Base-by-base conservation (phyloP, 2,113 vertebrate species). In the Laticauda colubrina region DNA sequence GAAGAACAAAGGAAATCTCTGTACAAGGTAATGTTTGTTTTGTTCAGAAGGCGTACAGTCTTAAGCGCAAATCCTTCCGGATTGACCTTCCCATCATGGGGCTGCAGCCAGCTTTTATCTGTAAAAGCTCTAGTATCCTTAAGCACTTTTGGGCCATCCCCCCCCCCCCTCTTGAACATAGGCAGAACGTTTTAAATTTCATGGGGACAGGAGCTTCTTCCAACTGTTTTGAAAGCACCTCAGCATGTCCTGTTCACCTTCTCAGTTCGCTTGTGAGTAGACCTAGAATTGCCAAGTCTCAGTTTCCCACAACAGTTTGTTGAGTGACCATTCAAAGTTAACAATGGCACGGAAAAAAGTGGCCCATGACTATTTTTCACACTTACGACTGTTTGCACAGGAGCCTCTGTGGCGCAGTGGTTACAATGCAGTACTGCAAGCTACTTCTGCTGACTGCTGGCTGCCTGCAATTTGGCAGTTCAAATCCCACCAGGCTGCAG, bases 1-100 rank as follows among this genome's bases (percentile, higher is more conserved):
- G 56, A 10, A 89, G 87, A 91, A 93, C 87, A 89, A 91, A 64
- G 69, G 75, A 23, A 54, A 64, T 20, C 87, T 86, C 87, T 91
- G 89, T 90, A 4, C 9, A 3, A 87, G 24, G 29, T 9, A 29
- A 9, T 45, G 48, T 93, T 92, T 93, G 43, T 51, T 53, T 89
- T 53, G 69, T 26, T 9, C 26, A 10, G 43, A 14, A 89, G 89
- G 54, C 75, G 10, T 29, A 14, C 29, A 5, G 5, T 23, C 18
- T 8, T 8, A 81, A 43, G 34, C 34, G 4, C 34, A 45, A 29
- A 43, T 39, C 54, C 6, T 61, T 48, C 53, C 69, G 10, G 2
- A 21, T 26, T 29, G 54, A 23, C 18, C 39, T 51, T 56, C 29
- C 43, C 1, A 2, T 21, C 4, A 0, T 45, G 21, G 53, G 8